These are phyloP conservation scores for Paramormyrops hopkinsi DNA, from an alignment of 2,797 vertebrate genomes.

Conservation along the genomic window DNA sequence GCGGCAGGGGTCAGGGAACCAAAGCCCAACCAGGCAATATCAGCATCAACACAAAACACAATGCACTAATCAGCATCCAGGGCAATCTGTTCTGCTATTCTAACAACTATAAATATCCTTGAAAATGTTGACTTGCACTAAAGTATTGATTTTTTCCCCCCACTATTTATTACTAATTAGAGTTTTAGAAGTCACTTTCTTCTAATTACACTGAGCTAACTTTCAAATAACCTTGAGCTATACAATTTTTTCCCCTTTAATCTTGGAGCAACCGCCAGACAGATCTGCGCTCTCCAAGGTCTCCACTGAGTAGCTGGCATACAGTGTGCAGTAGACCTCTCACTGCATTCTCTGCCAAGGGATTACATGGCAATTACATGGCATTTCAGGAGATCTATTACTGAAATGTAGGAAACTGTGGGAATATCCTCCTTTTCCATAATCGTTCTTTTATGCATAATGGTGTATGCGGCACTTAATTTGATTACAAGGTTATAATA, in stretches of 20 bases:
- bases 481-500: neutral
- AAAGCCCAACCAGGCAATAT: neutral
- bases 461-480: neutral
- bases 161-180: constrained; percentile 23
- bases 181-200: constrained; percentile 19
- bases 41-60: neutral
- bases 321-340: neutral
- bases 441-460: neutral
- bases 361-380: constrained; percentile 13
- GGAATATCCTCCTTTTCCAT: neutral
- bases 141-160: constrained; percentile 10
- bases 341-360: neutral
- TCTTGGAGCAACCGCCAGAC: neutral
- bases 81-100: neutral
- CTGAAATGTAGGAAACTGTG: neutral
- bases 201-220: constrained; percentile 16
- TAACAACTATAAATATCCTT: neutral
- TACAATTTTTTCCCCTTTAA: constrained; percentile 10
- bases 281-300: neutral
- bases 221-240: constrained; percentile 22
- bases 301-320: neutral
- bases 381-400: neutral
- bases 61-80: neutral
- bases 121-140: constrained; percentile 12
- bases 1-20: neutral